These are phyloP conservation scores for Eclectus roratus DNA, from an alignment of 2,113 vertebrate species.

Conservation along the genomic window DNA sequence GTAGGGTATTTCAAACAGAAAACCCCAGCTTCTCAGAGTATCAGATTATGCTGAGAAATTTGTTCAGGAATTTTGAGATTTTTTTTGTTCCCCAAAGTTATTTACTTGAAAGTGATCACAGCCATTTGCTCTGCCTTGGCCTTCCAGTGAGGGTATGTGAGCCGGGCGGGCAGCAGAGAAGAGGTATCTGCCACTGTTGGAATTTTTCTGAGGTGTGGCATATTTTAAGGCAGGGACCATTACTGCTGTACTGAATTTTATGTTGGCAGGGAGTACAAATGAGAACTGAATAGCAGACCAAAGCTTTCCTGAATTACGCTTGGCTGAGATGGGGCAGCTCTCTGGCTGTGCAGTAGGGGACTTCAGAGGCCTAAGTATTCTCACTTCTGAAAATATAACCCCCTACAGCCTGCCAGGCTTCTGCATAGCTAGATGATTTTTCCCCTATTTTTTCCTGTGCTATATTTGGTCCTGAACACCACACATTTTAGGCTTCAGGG, in stretches of 20 bases:
- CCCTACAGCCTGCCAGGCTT: not conserved
- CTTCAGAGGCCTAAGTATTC: not conserved
- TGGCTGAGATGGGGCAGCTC: not conserved
- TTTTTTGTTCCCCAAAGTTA: not conserved
- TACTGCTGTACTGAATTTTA: not conserved
- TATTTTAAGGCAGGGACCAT: not conserved
- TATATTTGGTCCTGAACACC: not conserved
- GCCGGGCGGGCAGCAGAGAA: rapidly evolving
- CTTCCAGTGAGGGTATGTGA: not conserved
- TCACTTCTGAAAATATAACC: not conserved
- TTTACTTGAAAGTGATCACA: not conserved
- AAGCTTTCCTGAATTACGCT: not conserved
- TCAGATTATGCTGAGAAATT: not conserved
- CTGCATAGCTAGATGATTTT: not conserved
- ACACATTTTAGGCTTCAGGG: not conserved
- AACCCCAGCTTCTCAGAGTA: not conserved
- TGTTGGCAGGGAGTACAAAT: not conserved
- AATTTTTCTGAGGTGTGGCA: not conserved
- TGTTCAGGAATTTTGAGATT: not conserved
- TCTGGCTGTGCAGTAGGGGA: not conserved
- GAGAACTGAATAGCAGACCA: not conserved
- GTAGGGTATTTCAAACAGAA: not conserved
- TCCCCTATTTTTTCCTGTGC: rapidly evolving
- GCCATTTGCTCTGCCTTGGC: not conserved
- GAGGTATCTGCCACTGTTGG: not conserved